A percentile compares a stretch with the other conserved stretches of the same genome.
Conservation (phyloP, 2,113 vertebrate genomes). For the Mustela lutreola region DNA sequence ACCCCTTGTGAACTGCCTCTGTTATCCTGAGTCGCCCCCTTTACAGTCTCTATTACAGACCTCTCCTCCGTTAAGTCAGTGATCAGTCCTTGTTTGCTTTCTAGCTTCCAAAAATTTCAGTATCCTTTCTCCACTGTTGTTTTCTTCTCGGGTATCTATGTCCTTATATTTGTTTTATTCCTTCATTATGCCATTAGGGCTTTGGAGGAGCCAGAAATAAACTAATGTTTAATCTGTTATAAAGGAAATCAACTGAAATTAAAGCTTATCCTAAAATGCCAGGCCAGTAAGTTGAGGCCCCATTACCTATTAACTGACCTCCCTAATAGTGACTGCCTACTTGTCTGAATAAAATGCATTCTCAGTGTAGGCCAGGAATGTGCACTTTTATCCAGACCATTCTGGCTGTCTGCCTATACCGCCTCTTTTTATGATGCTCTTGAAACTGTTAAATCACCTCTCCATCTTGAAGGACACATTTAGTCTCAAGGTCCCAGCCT, state of each 20-base stretch:
- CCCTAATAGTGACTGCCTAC: background rate
- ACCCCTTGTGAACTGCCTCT: background rate
- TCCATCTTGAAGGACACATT: background rate
- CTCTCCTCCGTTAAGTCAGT: background rate
- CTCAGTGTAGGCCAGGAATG: background rate
- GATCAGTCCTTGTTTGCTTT: background rate
- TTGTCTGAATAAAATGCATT: slow-evolving; percentile 12
- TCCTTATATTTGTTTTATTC: slow-evolving; percentile 8
- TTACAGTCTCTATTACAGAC: background rate
- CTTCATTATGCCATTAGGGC: background rate
- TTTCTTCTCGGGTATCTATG: background rate
- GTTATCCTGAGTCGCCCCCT: background rate
- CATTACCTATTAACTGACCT: background rate
- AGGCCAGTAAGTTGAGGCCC: background rate
- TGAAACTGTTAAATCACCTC: background rate
- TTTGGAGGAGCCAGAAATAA: slow-evolving; percentile 38
- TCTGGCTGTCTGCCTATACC: background rate
- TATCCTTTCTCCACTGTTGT: background rate
- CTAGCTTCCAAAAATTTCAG: background rate
- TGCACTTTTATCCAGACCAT: background rate
- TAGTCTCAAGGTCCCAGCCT: background rate
- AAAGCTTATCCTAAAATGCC: slow-evolving; percentile 23
- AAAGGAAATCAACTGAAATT: slow-evolving; percentile 20
- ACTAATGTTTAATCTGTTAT: background rate
- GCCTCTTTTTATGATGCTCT: background rate